A percentile compares a stretch with the other conserved stretches of the same genome.
phyloP scores from a whole-genome alignment of 2,797 vertebrate genomes.

The Helostoma temminkii region DNA sequence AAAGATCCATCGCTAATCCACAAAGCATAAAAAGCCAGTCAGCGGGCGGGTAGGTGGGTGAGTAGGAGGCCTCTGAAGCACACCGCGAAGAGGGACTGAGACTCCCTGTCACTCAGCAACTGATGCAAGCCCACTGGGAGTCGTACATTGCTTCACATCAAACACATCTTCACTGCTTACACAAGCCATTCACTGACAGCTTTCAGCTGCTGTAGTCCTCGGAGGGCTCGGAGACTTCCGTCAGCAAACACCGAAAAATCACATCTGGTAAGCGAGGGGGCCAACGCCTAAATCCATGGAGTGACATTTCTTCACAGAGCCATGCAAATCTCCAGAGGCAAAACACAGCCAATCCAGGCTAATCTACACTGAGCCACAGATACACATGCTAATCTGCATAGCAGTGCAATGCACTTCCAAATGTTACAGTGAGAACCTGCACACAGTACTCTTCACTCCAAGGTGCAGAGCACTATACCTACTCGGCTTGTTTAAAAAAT shows the following conservation, averaged over 20 bases:
- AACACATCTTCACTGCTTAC: slow-evolving; percentile 71
- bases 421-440: slow-evolving; percentile 48
- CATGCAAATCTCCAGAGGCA: slow-evolving; percentile 64
- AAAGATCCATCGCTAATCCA: slow-evolving; percentile 70
- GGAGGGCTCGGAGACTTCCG: slow-evolving; percentile 47
- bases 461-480: slow-evolving; percentile 29
- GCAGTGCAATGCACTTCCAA: slow-evolving; percentile 50
- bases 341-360: slow-evolving; percentile 61
- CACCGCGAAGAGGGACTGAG: slow-evolving; percentile 50
- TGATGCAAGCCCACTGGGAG: slow-evolving; percentile 67
- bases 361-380: slow-evolving; percentile 70
- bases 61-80: slow-evolving; percentile 62
- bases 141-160: slow-evolving; percentile 69
- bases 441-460: slow-evolving; percentile 23
- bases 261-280: slow-evolving; percentile 64
- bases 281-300: slow-evolving; percentile 55
- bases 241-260: slow-evolving; percentile 57
- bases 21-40: slow-evolving; percentile 54
- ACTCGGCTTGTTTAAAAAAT: slow-evolving; percentile 13
- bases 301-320: slow-evolving; percentile 68
- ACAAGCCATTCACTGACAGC: slow-evolving; percentile 72
- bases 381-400: slow-evolving; percentile 70
- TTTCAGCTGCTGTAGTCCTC: slow-evolving; percentile 42
- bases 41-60: slow-evolving; percentile 51
- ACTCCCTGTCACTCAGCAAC: slow-evolving; percentile 71